A percentile compares a stretch with the other conserved stretches of the same genome.
Evolutionary conservation across 2,888 invertebrate genomes (phyloP).

Genomic region (Scaptomyza tumidula): DNA sequence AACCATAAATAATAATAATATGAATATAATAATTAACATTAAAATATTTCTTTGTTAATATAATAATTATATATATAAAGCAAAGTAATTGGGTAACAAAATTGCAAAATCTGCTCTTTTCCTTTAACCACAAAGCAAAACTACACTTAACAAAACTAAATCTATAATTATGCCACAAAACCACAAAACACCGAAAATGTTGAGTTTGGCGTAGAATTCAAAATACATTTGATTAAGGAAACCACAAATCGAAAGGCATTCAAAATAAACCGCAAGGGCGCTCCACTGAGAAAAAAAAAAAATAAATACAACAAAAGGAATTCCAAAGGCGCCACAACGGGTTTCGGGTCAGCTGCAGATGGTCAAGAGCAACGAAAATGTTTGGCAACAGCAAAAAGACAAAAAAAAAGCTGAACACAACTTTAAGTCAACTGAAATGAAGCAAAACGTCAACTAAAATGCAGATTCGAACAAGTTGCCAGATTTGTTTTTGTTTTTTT

Average conservation of each 20-base stretch:
- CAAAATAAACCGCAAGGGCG: slow-evolving; percentile 3
- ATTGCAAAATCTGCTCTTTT: neutral
- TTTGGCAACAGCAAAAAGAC: slow-evolving; percentile 2
- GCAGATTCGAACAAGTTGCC: slow-evolving; percentile 43
- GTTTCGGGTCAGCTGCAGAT: slow-evolving; percentile 39
- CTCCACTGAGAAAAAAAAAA: neutral
- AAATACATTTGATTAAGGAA: slow-evolving; percentile 5
- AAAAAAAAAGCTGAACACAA: slow-evolving; percentile 7
- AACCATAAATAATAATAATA: too few species aligned
- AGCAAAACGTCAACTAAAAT: slow-evolving; percentile 55
- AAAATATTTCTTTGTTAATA: too few species aligned
- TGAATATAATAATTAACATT: too few species aligned
- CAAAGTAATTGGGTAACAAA: neutral
- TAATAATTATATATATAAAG: too few species aligned
- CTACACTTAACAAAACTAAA: neutral
- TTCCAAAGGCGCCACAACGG: neutral
- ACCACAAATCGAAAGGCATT: slow-evolving; percentile 4
- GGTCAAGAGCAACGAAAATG: neutral
- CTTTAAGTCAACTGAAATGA: slow-evolving; percentile 3
- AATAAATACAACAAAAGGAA: neutral
- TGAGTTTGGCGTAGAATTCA: neutral
- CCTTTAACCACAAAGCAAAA: neutral
- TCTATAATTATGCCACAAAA: neutral
- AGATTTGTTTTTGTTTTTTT: slow-evolving; percentile 12
- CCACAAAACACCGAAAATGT: neutral